phyloP scores from a whole-genome alignment of 2,797 vertebrate genomes.

The Vireo griseus region DNA sequence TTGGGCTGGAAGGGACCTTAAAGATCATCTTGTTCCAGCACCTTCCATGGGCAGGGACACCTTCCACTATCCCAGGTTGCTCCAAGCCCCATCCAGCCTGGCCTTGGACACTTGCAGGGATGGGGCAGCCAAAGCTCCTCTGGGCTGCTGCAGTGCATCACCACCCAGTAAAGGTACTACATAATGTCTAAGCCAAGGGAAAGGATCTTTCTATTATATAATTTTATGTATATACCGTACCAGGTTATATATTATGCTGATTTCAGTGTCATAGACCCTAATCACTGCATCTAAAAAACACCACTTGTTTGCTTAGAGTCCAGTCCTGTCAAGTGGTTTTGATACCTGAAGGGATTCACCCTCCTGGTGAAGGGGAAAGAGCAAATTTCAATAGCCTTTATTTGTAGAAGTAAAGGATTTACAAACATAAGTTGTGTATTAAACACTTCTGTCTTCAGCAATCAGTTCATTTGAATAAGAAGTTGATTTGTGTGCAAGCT shows the following conservation, averaged over 20 bases:
- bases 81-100: rapidly evolving
- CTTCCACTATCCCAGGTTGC: neutral
- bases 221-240: neutral
- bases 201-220: rapidly evolving
- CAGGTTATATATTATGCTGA: rapidly evolving
- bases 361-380: neutral
- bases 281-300: neutral
- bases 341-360: neutral
- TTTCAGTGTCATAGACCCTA: neutral
- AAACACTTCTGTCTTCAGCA: neutral
- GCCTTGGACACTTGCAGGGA: neutral
- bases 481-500: neutral
- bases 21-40: rapidly evolving
- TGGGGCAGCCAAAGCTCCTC: neutral
- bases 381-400: neutral
- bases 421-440: rapidly evolving
- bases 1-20: neutral
- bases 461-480: neutral
- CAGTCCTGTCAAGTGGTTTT: neutral
- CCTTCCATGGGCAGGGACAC: neutral
- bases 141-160: neutral
- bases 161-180: neutral
- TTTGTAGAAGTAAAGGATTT: neutral
- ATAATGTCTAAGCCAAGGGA: neutral
- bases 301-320: neutral